phyloP scores from a whole-genome alignment of 2,797 vertebrate genomes.

The Hylomyscus alleni region DNA sequence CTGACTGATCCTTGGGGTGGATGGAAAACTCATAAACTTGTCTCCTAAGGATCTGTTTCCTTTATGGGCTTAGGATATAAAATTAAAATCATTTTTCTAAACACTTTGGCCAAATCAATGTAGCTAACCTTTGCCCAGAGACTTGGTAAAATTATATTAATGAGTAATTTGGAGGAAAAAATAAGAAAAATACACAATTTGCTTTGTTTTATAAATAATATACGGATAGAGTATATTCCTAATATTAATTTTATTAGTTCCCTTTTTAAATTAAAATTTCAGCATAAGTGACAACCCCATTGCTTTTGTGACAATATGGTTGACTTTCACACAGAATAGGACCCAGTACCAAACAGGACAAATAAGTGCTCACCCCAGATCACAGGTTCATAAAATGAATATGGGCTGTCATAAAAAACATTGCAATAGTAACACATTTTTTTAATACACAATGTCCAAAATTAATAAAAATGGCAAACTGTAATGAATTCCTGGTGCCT shows the following conservation, averaged over 20 bases:
- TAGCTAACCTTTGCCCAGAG: not conserved
- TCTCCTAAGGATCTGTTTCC: not conserved
- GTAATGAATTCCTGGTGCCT: too few species aligned
- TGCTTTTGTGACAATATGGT: not conserved
- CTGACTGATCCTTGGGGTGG: not conserved
- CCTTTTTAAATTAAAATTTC: conserved; percentile 7
- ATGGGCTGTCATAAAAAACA: not conserved
- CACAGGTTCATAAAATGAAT: not conserved
- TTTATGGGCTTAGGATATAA: not conserved
- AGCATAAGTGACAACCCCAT: not conserved
- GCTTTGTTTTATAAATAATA: conserved; percentile 3
- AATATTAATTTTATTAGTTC: not conserved
- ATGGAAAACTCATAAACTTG: not conserved
- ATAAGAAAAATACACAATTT: not conserved
- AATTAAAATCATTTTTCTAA: conserved; percentile 6
- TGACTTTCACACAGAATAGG: not conserved
- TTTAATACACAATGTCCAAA: not conserved
- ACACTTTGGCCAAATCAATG: not conserved
- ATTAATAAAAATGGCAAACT: not conserved
- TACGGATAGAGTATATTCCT: not conserved
- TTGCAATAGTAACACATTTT: not conserved
- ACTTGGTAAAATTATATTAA: not conserved
- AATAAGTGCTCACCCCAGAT: not conserved
- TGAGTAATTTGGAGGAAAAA: not conserved
- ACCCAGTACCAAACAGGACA: not conserved